Evolutionary conservation across 2,113 vertebrate species (phyloP).

Genomic region (Apteryx owenii): DNA sequence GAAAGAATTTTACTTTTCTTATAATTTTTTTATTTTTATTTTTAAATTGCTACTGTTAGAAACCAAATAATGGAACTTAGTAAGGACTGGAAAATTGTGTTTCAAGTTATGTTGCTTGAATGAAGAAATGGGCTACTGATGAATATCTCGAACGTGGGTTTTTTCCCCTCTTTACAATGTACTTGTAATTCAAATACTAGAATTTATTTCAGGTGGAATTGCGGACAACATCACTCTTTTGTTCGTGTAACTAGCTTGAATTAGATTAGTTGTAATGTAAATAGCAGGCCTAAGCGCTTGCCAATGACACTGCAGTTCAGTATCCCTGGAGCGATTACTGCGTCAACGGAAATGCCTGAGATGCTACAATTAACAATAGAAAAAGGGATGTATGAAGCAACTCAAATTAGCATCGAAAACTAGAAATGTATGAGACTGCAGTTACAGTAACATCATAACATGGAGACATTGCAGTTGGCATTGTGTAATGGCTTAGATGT

Average conservation of each 20-base stretch:
- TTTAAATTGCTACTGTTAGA: no score
- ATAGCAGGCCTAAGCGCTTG: neutral
- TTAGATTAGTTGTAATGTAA: neutral
- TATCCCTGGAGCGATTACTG: neutral
- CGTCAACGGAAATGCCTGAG: neutral
- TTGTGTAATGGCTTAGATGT: conserved; percentile 16
- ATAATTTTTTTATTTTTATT: no score
- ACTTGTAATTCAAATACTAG: neutral
- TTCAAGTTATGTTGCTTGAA: neutral
- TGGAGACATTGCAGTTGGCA: conserved; percentile 6
- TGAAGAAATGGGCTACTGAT: neutral
- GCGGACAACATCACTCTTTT: neutral
- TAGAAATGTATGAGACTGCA: neutral
- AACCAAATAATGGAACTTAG: neutral
- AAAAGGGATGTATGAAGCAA: neutral
- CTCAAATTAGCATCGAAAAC: conserved; percentile 46
- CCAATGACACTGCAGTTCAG: neutral
- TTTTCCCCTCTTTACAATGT: neutral
- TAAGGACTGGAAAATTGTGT: neutral
- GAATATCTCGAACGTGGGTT: neutral
- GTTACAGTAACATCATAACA: neutral
- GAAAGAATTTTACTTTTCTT: no score
- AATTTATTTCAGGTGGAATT: neutral
- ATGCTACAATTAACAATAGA: neutral
- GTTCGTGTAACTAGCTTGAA: neutral